Evolutionary conservation across 1,140 invertebrate genomes (phyloP).

Genomic region (Macrostomum lignano): DNA sequence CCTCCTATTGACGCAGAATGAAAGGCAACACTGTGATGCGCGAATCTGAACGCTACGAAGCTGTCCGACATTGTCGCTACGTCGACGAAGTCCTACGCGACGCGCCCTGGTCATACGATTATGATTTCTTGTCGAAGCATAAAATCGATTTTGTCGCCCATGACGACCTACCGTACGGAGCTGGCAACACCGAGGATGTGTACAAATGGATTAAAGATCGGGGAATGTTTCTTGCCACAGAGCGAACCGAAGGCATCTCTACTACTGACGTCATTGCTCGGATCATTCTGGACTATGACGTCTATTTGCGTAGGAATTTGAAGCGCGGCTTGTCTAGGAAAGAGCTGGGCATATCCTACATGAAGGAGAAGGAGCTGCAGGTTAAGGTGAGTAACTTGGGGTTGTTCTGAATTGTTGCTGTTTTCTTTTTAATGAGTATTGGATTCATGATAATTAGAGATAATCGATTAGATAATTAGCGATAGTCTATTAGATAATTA

Average conservation of each 20-base stretch:
- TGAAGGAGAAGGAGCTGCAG: too few species aligned
- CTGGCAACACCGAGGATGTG: slow-evolving; percentile 44
- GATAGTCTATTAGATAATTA: too few species aligned
- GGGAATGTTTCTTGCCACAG: slow-evolving; percentile 87
- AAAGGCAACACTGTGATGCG: slow-evolving; percentile 95
- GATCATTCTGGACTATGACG: slow-evolving; percentile 90
- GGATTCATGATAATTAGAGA: too few species aligned
- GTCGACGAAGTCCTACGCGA: slow-evolving; percentile 84
- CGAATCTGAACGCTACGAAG: slow-evolving; percentile 75
- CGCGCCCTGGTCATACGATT: slow-evolving; percentile 73
- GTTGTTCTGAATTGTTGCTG: too few species aligned
- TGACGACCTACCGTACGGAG: slow-evolving; percentile 80
- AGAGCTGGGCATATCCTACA: slow-evolving; percentile 45
- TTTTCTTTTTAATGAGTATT: too few species aligned
- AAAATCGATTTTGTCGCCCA: slow-evolving; percentile 99
- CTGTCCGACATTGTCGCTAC: slow-evolving; percentile 83
- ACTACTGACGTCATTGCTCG: slow-evolving; percentile 93
- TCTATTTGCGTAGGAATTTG: slow-evolving; percentile 82
- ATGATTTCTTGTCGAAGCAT: slow-evolving; percentile 59
- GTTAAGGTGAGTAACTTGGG: too few species aligned
- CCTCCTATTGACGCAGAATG: too few species aligned
- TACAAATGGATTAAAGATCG: slow-evolving; percentile 61
- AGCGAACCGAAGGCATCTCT: slow-evolving; percentile 77
- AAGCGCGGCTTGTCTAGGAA: slow-evolving; percentile 83
- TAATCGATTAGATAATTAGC: too few species aligned